Conservation (phyloP, 2,888 invertebrate species). For the Thysanoteuthis rhombus region DNA sequence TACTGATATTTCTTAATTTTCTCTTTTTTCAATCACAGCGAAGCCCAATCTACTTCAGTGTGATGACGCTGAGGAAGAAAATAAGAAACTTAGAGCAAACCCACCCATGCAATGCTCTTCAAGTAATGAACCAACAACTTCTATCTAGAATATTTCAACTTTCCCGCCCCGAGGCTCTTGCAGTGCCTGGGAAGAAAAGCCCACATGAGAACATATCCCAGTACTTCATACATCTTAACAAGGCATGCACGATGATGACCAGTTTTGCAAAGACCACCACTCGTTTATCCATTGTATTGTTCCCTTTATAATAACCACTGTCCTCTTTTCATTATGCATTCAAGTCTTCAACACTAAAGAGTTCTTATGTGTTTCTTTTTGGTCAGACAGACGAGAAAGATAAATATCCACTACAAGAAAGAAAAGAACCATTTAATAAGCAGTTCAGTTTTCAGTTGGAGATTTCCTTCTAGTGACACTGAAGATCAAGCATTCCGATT, state of each 20-base stretch:
- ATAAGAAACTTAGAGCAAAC: background rate
- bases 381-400: background rate
- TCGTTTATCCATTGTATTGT: background rate
- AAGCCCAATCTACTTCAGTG: background rate
- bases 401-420: background rate
- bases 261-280: background rate
- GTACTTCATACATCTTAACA: background rate
- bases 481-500: background rate
- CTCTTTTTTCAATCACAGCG: background rate
- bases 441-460: background rate
- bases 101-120: background rate
- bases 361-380: background rate
- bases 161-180: background rate
- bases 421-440: background rate
- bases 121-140: slow-evolving; percentile 12
- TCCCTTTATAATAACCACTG: background rate
- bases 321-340: background rate
- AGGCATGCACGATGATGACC: background rate
- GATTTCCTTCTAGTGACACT: background rate
- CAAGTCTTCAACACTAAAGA: background rate
- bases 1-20: background rate
- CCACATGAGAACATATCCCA: background rate
- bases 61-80: background rate
- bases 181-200: background rate
- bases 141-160: background rate